phyloP scores from a whole-genome alignment of 64 coral and sea anemone species.

The Montipora foliosa region DNA sequence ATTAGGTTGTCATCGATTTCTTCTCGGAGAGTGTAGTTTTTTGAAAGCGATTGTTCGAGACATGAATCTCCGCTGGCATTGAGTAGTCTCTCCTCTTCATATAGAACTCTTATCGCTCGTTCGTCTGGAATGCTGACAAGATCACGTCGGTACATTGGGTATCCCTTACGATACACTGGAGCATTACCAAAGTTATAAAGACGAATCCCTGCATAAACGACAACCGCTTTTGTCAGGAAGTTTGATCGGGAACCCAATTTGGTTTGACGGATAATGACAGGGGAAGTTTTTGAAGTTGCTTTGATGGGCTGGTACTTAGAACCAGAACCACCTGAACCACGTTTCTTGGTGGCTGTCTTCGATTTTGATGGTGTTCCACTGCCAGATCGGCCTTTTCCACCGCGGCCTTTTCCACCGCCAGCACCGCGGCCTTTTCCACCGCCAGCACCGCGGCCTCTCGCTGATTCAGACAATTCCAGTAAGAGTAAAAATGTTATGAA shows the following conservation, averaged over 20 bases:
- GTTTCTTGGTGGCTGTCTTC: neutral
- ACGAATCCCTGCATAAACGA: neutral
- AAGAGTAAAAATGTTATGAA: neutral
- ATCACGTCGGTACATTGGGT: neutral
- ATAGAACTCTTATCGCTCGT: neutral
- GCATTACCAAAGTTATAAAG: neutral
- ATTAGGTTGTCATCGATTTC: neutral
- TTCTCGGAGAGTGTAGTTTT: neutral
- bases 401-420: neutral
- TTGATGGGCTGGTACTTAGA: slow-evolving; percentile 4
- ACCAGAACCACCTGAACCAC: neutral
- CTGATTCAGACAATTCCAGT: neutral
- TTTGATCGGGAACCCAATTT: neutral
- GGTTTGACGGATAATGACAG: slow-evolving; percentile 27
- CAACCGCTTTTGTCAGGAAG: neutral
- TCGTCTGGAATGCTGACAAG: neutral
- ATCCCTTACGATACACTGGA: neutral
- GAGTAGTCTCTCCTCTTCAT: neutral
- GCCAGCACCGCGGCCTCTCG: neutral
- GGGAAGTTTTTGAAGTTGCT: neutral
- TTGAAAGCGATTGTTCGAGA: neutral
- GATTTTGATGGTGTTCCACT: neutral
- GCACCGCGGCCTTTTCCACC: neutral
- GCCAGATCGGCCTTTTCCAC: neutral
- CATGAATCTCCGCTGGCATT: neutral